Conservation (phyloP, 2,113 vertebrate genomes). For the Leucopsar rothschildi region DNA sequence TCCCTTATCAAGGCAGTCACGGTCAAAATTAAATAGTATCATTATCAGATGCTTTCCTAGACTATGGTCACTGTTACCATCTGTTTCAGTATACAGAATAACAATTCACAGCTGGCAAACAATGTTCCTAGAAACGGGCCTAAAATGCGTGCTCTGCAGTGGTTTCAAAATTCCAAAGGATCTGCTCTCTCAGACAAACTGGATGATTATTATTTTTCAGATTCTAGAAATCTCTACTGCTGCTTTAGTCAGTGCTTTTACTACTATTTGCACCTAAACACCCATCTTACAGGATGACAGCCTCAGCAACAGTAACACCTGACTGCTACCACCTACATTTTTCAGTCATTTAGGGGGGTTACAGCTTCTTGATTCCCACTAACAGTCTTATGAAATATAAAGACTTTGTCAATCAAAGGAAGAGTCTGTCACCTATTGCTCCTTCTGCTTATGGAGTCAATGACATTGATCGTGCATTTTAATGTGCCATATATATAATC, state of each 20-base stretch:
- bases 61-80: not conserved
- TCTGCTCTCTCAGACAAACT: not conserved
- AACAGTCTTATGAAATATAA: not conserved
- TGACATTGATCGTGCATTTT: conserved; percentile 3
- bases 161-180: not conserved
- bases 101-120: not conserved
- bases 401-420: conserved; percentile 26
- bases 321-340: conserved; percentile 14
- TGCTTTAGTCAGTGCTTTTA: conserved; percentile 13
- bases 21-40: not conserved
- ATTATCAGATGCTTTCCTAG: not conserved
- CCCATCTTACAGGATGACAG: not conserved
- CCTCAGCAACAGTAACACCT: conserved; percentile 2
- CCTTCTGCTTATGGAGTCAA: conserved; percentile 9
- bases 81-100: not conserved
- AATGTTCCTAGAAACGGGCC: not conserved
- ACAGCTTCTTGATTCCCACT: not conserved
- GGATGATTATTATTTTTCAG: not conserved
- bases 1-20: not conserved
- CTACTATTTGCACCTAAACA: conserved; percentile 29
- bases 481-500: not conserved
- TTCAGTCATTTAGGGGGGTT: not conserved
- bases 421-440: not conserved
- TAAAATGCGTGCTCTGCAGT: not conserved
- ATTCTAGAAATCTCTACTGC: not conserved